Conservation (phyloP, 2,797 vertebrate species). For the Carduelis carduelis region DNA sequence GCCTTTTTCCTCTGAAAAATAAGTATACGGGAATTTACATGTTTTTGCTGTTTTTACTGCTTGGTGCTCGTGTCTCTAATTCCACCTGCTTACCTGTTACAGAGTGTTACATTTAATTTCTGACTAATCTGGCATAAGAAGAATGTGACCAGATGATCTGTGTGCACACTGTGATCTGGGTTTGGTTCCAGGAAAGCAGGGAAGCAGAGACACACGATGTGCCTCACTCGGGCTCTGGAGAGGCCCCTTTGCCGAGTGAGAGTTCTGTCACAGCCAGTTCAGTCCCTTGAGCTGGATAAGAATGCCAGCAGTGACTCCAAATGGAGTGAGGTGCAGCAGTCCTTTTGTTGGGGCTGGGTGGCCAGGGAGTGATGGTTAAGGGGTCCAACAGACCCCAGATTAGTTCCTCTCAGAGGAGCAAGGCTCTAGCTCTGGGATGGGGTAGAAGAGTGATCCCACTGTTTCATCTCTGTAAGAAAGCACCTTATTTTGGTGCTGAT, state of each 20-base stretch:
- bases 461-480: neutral
- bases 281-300: neutral
- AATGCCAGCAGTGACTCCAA: neutral
- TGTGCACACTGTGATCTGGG: neutral
- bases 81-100: neutral
- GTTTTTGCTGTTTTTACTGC: neutral
- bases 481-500: neutral
- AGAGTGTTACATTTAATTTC: constrained; percentile 10
- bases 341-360: neutral
- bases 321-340: neutral
- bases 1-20: neutral
- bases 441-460: neutral
- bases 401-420: neutral
- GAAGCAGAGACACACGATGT: neutral
- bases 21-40: neutral
- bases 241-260: neutral
- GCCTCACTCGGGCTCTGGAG: neutral
- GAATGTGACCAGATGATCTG: constrained; percentile 1
- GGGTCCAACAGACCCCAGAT: rapidly evolving
- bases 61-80: neutral
- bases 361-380: neutral
- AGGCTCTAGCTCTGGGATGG: neutral
- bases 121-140: constrained; percentile 9
- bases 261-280: neutral
- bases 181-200: neutral